phyloP scores from a whole-genome alignment of 1,140 invertebrate species.

The Planococcus citri region DNA sequence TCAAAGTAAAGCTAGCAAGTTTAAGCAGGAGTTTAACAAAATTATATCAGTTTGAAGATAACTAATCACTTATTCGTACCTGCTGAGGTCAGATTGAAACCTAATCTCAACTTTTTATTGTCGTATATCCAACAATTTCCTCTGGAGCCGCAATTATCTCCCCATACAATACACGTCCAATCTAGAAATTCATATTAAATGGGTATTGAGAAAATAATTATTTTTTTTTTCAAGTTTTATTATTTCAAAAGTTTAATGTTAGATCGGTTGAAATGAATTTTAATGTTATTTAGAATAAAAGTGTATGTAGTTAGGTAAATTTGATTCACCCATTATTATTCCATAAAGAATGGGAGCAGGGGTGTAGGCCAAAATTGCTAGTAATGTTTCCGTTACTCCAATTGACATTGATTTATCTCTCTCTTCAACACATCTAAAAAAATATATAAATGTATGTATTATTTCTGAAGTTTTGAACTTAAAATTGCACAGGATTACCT shows the following conservation, averaged over 20 bases:
- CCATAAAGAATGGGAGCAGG: slow-evolving; percentile 35
- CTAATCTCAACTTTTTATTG: slow-evolving; percentile 47
- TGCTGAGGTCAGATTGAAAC: slow-evolving; percentile 52
- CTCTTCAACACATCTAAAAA: slow-evolving; percentile 32
- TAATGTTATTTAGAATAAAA: neutral
- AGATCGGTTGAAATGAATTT: too few species aligned
- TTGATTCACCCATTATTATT: slow-evolving; percentile 30
- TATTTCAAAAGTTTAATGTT: neutral
- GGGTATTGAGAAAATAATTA: slow-evolving; percentile 10
- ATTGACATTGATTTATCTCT: slow-evolving; percentile 34
- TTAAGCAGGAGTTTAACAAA: neutral
- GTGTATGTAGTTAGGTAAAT: neutral
- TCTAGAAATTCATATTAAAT: too few species aligned
- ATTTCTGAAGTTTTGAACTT: neutral
- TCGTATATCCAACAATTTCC: slow-evolving; percentile 60
- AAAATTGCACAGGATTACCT: slow-evolving; percentile 28
- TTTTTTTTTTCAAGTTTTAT: neutral
- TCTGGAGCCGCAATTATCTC: slow-evolving; percentile 20
- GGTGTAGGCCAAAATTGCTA: slow-evolving; percentile 31
- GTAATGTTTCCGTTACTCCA: slow-evolving; percentile 31
- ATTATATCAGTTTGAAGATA: neutral
- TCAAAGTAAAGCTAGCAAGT: slow-evolving; percentile 23
- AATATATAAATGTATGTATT: neutral
- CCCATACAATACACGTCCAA: slow-evolving; percentile 23
- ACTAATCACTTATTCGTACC: slow-evolving; percentile 33